Conservation (phyloP, 1,140 invertebrate genomes). For the Wasmannia auropunctata region DNA sequence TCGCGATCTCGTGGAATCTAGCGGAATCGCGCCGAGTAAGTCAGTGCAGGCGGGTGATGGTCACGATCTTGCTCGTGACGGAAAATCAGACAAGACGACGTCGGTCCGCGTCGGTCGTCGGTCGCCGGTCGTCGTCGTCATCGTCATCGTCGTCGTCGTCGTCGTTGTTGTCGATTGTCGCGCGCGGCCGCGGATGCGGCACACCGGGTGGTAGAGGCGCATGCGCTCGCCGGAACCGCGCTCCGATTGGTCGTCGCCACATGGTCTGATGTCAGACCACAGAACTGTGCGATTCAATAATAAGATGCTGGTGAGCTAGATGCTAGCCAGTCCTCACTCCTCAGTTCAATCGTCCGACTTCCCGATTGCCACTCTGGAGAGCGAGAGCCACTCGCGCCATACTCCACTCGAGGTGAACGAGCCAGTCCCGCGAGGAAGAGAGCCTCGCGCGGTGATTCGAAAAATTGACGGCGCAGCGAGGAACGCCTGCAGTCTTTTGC, state of each 20-base stretch:
- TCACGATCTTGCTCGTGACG: neutral
- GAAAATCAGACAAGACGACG: neutral
- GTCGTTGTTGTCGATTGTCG: neutral
- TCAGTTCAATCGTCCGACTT: slow-evolving; percentile 67
- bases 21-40: neutral
- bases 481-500: too few relatives aligned
- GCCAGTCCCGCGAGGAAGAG: neutral
- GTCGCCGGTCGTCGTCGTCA: too few relatives aligned
- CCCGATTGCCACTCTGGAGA: neutral
- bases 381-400: slow-evolving; percentile 2
- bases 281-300: slow-evolving; percentile 84
- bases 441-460: slow-evolving; percentile 20
- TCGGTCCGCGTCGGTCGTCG: neutral
- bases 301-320: slow-evolving; percentile 79
- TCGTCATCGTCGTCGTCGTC: too few relatives aligned
- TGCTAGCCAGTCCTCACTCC: slow-evolving; percentile 80
- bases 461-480: neutral
- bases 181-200: neutral
- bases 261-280: slow-evolving; percentile 86
- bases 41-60: neutral
- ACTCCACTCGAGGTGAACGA: slow-evolving; percentile 1
- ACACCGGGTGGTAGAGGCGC: slow-evolving; percentile 68
- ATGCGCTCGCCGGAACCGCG: slow-evolving; percentile 68
- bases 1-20: neutral
- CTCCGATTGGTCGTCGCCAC: slow-evolving; percentile 81